A percentile compares a stretch with the other conserved stretches of the same genome.
phyloP scores from a whole-genome alignment of 1,140 invertebrate species.

The Micrasema minimum region DNA sequence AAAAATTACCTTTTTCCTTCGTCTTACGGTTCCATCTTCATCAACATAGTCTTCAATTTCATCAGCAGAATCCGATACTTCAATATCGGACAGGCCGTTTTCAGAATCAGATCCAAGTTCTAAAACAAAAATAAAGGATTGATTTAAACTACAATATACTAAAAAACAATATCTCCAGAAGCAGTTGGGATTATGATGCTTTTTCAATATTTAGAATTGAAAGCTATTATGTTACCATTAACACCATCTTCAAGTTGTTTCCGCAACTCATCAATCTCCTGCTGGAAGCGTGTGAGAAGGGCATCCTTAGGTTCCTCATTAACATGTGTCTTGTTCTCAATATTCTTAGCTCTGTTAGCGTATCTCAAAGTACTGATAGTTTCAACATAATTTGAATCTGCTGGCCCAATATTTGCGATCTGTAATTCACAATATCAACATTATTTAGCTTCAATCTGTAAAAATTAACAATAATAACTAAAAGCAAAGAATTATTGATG shows the following conservation, averaged over 20 bases:
- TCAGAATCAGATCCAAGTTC: conserved; percentile 47
- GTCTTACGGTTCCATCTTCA: conserved; percentile 57
- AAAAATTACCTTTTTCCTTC: conserved; percentile 55
- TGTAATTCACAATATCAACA: conserved; percentile 50
- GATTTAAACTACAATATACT: too few relatives aligned
- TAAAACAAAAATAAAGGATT: too few relatives aligned
- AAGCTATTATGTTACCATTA: conserved; percentile 57
- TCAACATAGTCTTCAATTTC: conserved; percentile 54
- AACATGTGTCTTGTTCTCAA: conserved; percentile 94
- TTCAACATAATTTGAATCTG: conserved; percentile 97
- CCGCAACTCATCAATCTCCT: conserved; percentile 91
- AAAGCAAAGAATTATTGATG: not conserved
- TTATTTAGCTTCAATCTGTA: not conserved
- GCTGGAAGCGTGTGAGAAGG: conserved; percentile 92
- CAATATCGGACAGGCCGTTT: conserved; percentile 55
- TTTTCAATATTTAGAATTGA: too few relatives aligned
- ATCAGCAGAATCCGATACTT: conserved; percentile 51
- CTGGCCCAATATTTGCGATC: conserved; percentile 94
- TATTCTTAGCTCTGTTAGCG: conserved; percentile 97
- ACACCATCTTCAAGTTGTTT: conserved; percentile 80
- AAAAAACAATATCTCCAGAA: too few relatives aligned
- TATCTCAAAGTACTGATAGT: conserved; percentile 98
- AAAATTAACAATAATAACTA: conserved; percentile 68
- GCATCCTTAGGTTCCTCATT: conserved; percentile 99
- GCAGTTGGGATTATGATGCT: too few relatives aligned